These are phyloP conservation scores for Heterocephalus glaber DNA, from an alignment of 2,113 vertebrate species.

Conservation along the genomic window DNA sequence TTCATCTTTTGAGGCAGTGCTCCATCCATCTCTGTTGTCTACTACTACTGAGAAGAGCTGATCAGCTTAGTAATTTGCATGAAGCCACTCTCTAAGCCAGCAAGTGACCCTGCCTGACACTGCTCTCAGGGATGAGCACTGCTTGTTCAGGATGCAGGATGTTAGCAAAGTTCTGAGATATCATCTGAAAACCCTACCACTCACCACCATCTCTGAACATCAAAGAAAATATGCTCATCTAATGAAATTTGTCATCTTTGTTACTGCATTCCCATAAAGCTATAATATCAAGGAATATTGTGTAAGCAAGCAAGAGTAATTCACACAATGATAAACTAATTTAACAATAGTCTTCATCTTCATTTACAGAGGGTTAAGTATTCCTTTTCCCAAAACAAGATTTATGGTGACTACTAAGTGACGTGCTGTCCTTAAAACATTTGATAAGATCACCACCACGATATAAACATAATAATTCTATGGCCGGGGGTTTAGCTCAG, in stretches of 20 bases:
- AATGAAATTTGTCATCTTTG: constrained; percentile 31
- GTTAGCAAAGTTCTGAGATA: neutral
- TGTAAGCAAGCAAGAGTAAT: neutral
- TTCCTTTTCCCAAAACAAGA: constrained; percentile 7
- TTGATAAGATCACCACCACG: neutral
- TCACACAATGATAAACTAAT: constrained; percentile 23
- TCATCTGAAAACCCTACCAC: constrained; percentile 7
- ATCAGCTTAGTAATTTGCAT: neutral
- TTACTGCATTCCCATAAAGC: neutral
- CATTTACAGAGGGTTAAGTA: neutral
- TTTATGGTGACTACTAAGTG: constrained; percentile 5
- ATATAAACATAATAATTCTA: neutral
- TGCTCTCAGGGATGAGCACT: neutral
- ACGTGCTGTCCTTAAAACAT: constrained; percentile 7
- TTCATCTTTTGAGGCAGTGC: constrained; percentile 2
- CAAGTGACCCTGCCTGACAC: neutral
- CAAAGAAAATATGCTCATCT: constrained; percentile 36
- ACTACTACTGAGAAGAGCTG: neutral
- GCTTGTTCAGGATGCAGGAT: neutral
- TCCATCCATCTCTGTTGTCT: neutral
- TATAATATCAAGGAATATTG: neutral
- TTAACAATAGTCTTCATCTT: constrained; percentile 1
- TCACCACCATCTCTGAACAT: neutral
- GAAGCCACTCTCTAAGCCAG: neutral
- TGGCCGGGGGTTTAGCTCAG: too few species aligned